Conservation (phyloP, 2,888 invertebrate genomes). For the Microctonus hyperodae region DNA sequence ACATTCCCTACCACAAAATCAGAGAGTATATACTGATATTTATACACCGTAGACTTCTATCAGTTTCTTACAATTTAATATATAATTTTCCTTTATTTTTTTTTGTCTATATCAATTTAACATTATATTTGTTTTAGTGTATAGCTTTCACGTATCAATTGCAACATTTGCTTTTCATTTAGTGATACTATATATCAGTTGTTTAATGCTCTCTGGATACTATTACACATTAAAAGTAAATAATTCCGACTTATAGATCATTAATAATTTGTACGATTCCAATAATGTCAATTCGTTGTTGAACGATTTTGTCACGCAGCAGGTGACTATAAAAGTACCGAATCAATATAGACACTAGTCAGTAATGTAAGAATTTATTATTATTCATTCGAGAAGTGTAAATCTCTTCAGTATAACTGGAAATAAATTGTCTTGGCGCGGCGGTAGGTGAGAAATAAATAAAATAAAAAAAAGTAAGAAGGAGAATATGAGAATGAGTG, state of each 20-base stretch:
- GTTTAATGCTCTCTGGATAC: too few relatives aligned
- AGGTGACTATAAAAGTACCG: neutral
- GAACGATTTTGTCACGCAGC: neutral
- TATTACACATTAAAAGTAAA: too few relatives aligned
- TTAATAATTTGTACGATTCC: neutral
- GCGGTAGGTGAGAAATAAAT: constrained; percentile 13
- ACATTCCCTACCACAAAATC: neutral
- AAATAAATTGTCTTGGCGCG: constrained; percentile 1
- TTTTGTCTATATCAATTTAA: too few relatives aligned
- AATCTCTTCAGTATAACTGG: neutral
- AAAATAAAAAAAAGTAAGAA: neutral
- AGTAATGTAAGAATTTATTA: neutral
- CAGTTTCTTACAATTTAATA: neutral
- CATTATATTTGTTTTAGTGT: neutral
- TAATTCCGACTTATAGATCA: neutral
- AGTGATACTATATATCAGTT: too few relatives aligned
- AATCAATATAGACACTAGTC: neutral
- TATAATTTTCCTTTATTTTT: neutral
- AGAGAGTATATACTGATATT: neutral
- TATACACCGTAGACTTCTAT: neutral
- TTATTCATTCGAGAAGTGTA: neutral
- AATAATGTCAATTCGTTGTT: neutral
- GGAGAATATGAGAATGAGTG: neutral
- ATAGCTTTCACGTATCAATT: neutral
- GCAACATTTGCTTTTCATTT: neutral